Base-by-base conservation (phyloP, 2,797 vertebrate genomes). In the Rhinogobio ventralis region DNA sequence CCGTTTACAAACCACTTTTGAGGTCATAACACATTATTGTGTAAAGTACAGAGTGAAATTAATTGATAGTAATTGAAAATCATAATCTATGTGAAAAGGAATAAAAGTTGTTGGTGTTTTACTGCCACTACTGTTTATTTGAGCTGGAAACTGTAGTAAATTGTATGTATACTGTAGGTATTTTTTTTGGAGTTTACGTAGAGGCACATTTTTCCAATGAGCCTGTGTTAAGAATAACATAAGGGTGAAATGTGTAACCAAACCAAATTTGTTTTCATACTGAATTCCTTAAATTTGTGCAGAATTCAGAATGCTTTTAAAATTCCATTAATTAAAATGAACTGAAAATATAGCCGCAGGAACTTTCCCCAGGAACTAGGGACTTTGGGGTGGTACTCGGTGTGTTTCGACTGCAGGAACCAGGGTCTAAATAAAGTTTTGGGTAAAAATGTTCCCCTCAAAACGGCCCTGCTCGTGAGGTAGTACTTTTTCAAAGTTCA, bases 151-250 rank as follows among this genome's bases (percentile, higher is more conserved):
- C n/a, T 45, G 39, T 45, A 8, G 39, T 73, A 10, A 51, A 73
- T 10, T 74, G 19, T 15, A 5, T n/a, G 39, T 42, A 10, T 42
- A 10, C 3, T 7, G 23, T 53, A 33, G 17, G 7, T 33, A 33
- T 0, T 6, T 36, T n/a, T 36, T n/a, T 23, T 55, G 10, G 6
- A 11, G 5, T 55, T 73, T n/a, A 36, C 10, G 46, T 20, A 23
- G 19, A 74, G 72, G 73, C 73, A n/a, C 49, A 53, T 75, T 75
- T 75, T 74, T 75, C 73, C 73, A 55, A 55, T 36, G 73, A 74
- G 51, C 19, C 72, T 53, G 23, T 53, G 28, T 23, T 74, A 17
- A 33, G 10, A 33, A 33, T 14, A 64, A 30, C 25, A 20, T 73
- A 73, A 73, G 33, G 25, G 28, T 53, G 19, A 55, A 75, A 20